A percentile compares a stretch with the other conserved stretches of the same genome.
phyloP scores from a whole-genome alignment of 2,113 vertebrate species.

The Heliornis fulica region DNA sequence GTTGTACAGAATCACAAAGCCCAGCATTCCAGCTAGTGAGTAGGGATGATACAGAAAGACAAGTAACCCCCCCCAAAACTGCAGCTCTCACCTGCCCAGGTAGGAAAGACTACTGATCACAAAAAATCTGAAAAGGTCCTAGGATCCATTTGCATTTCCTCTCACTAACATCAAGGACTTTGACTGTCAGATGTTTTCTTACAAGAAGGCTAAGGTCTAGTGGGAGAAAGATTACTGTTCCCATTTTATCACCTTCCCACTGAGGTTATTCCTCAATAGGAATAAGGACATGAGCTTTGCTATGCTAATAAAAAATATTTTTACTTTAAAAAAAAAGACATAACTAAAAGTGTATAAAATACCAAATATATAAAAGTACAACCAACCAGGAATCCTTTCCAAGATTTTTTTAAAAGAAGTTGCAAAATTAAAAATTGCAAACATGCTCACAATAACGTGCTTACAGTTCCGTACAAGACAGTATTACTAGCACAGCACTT shows the following conservation, averaged over 20 bases:
- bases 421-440: conserved; percentile 43
- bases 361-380: background rate
- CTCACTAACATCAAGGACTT: background rate
- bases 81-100: background rate
- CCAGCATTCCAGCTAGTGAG: background rate
- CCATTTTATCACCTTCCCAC: background rate
- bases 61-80: background rate
- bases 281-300: background rate
- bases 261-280: background rate
- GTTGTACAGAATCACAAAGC: background rate
- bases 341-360: background rate
- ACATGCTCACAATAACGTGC: background rate
- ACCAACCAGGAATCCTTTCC: background rate
- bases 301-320: background rate
- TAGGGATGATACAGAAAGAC: background rate
- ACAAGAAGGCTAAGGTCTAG: background rate
- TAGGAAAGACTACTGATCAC: background rate
- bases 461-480: conserved; percentile 39
- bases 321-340: background rate
- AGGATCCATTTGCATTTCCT: background rate
- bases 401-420: background rate
- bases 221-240: background rate
- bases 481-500: conserved; percentile 60
- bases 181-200: background rate
- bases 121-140: background rate